Evolutionary conservation across 2,888 invertebrate genomes (phyloP).

Genomic region (Sicus ferrugineus): DNA sequence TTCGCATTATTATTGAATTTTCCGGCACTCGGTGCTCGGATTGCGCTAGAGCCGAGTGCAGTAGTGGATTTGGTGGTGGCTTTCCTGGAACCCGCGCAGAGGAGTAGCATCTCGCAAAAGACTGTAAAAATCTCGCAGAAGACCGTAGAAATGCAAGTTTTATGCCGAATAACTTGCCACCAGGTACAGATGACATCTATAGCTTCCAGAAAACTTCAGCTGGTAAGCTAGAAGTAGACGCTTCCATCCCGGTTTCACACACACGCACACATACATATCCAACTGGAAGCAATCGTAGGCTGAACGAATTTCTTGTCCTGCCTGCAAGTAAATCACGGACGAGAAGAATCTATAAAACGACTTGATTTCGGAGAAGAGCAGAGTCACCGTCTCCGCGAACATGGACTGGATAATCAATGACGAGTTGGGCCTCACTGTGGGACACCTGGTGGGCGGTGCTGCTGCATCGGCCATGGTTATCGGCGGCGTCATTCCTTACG

Average conservation of each 20-base stretch:
- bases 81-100: background rate
- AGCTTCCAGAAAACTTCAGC: background rate
- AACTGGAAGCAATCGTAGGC: slow-evolving; percentile 13
- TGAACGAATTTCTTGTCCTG: background rate
- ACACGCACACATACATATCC: slow-evolving; percentile 14
- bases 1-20: background rate
- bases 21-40: background rate
- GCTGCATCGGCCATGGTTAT: slow-evolving; percentile 91
- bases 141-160: background rate
- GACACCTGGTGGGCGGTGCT: slow-evolving; percentile 79
- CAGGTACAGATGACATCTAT: background rate
- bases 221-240: background rate
- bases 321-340: background rate
- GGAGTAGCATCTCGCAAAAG: background rate
- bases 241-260: background rate
- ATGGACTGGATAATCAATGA: slow-evolving; percentile 85
- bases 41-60: background rate
- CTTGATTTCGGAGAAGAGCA: background rate
- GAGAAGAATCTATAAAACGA: background rate
- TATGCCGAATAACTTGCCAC: background rate
- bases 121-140: no score
- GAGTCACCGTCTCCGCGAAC: background rate
- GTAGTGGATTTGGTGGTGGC: background rate
- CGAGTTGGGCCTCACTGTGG: slow-evolving; percentile 77
- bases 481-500: slow-evolving; percentile 94